Evolutionary conservation across 2,888 invertebrate species (phyloP).

Genomic region (Phragmatobia fuliginosa): DNA sequence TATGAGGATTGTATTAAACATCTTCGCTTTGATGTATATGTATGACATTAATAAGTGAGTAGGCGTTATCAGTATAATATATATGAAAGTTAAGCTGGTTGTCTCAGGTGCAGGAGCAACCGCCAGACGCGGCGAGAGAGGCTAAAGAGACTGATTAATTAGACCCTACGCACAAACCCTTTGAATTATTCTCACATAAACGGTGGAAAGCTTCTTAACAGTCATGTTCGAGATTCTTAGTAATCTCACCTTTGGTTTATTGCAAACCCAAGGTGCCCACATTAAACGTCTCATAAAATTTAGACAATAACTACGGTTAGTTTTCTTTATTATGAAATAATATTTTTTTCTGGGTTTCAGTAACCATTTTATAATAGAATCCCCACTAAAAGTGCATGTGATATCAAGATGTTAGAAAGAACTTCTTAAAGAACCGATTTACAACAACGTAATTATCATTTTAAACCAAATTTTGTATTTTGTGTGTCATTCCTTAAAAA

Average conservation of each 20-base stretch:
- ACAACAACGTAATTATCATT: no score
- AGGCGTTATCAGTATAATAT: conserved; percentile 54
- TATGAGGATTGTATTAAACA: background rate
- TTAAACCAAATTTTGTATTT: no score
- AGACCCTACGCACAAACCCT: conserved; percentile 67
- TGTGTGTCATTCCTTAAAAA: no score
- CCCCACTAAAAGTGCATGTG: no score
- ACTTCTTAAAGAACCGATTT: no score
- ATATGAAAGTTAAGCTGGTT: conserved; percentile 37
- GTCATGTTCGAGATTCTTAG: conserved; percentile 61
- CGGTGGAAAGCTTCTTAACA: conserved; percentile 71
- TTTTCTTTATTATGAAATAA: no score
- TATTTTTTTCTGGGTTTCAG: no score
- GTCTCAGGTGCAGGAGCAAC: conserved; percentile 67
- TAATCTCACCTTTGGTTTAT: conserved; percentile 57
- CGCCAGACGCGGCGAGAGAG: conserved; percentile 54
- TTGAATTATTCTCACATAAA: conserved; percentile 73
- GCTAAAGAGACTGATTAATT: conserved; percentile 70
- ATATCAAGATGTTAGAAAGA: no score
- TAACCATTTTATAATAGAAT: no score
- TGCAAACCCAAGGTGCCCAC: background rate
- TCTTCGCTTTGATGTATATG: background rate
- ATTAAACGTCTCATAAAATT: no score
- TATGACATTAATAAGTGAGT: conserved; percentile 44
- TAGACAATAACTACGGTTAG: no score